Base-by-base conservation (phyloP, 2,888 invertebrate genomes). In the Pemphredon lugubris region DNA sequence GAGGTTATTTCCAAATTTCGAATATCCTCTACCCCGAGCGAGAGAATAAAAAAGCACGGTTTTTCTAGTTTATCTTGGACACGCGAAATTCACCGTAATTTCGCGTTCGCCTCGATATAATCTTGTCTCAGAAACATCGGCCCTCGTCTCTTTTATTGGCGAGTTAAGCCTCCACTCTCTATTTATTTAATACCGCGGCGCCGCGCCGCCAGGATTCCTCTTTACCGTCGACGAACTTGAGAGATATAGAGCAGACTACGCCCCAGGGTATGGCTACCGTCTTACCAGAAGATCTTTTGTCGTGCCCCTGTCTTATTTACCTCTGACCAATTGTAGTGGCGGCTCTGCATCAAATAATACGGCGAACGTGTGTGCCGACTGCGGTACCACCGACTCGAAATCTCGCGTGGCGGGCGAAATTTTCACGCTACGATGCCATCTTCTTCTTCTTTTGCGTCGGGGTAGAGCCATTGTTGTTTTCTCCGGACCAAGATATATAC, bases 221-320 rank as follows among this genome's bases (percentile, higher is more conserved):
- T 51, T 42, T 53, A 37, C 66, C 44, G 48, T 48, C 48, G 34
- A 63, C 53, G 54, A 67, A 72, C 53, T 77, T 60, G 54, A 64
- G 32, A 76, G 73, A 80, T 81, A 81, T 61, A 59, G 65, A 65
- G 72, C 75, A 83, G 83, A 84, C 81, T 77, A 54, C 63, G 85
- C 85, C 82, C 67, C 65, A 65, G 83, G 84, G 77, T 72, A 75
- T 54, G 69, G 66, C 66, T 72, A 70, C 76, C 79, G 67, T 72
- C 53, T 64, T 55, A n/a, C 50, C 23, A 64, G 71, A 75, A 75
- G 73, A 75, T 69, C 83, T 83, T 84, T 81, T 83, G 81, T 83
- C 81, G 80, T 76, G 72, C 57, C 66, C 57, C 75, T 78, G 82
- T 84, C 83, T 86, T 87, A 85, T 87, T 86, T 87, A 83, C 84